Evolutionary conservation across 2,113 vertebrate species (phyloP).

Genomic region (Grantiella picta): DNA sequence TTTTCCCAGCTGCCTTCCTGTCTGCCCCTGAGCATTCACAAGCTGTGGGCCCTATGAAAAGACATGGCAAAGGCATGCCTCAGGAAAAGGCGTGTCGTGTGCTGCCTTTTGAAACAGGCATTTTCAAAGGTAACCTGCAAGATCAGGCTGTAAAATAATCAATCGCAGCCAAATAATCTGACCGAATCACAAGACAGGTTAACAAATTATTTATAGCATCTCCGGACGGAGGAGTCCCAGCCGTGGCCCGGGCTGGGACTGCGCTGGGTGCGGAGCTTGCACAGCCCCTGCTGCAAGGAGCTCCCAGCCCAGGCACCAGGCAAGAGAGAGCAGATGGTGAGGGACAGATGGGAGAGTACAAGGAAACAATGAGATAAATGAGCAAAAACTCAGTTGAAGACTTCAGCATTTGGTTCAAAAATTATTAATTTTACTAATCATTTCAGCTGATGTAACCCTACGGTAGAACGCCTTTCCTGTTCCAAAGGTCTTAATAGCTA

Average conservation of each 20-base stretch:
- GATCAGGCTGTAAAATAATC: background rate
- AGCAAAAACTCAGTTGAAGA: constrained; percentile 43
- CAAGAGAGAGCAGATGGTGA: constrained; percentile 41
- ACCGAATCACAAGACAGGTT: background rate
- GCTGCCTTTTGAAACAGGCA: background rate
- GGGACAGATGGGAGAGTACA: constrained; percentile 33
- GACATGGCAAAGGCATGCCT: too few species aligned
- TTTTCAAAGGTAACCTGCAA: background rate
- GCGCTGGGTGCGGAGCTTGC: fast-evolving
- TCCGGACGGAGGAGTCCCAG: background rate
- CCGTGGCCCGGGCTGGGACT: fast-evolving
- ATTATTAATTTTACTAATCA: background rate
- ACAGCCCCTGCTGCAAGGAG: background rate
- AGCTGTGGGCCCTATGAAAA: background rate
- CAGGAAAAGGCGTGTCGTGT: fast-evolving
- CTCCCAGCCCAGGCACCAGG: background rate
- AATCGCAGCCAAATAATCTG: background rate
- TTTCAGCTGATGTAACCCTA: background rate
- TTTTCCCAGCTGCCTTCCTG: background rate
- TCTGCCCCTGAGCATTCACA: background rate
- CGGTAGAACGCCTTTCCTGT: background rate
- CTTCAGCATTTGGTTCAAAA: background rate
- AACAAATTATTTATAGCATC: background rate
- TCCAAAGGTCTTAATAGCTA: background rate
- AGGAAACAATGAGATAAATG: constrained; percentile 54